These are phyloP conservation scores for Coryphaenoides rupestris DNA, from an alignment of 2,113 vertebrate genomes.

Conservation along the genomic window DNA sequence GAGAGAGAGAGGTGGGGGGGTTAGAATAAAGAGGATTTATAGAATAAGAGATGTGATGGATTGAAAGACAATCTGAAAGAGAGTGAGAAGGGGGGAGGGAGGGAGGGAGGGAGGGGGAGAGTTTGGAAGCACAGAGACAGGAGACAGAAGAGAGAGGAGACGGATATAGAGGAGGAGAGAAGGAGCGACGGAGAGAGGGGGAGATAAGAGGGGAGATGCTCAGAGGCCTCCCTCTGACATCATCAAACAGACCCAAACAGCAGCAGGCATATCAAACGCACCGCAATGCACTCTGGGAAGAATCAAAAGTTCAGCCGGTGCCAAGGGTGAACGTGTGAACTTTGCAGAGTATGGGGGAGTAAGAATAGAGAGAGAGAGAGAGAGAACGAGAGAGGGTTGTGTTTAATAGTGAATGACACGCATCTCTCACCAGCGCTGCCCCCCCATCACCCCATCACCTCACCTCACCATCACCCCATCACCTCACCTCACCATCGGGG, in stretches of 20 bases:
- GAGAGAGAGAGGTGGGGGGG: neutral
- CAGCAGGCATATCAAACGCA: conserved; percentile 19
- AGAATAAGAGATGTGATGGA: neutral
- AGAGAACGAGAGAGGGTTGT: neutral
- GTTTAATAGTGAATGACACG: conserved; percentile 17
- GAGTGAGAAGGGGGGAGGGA: too few species aligned
- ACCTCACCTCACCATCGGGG: too few species aligned
- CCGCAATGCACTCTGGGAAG: conserved; percentile 33
- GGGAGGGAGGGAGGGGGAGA: neutral
- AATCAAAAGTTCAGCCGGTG: conserved; percentile 20
- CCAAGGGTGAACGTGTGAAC: conserved; percentile 28
- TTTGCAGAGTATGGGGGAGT: conserved; percentile 12
- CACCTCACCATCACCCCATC: too few species aligned
- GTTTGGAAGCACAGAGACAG: neutral
- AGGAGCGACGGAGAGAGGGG: neutral
- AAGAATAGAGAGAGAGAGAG: neutral
- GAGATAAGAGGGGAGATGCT: neutral
- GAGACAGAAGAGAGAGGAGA: neutral
- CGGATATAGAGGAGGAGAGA: neutral
- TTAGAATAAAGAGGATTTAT: neutral
- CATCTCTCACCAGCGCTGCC: neutral
- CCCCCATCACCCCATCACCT: too few species aligned
- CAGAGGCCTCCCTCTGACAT: conserved; percentile 31
- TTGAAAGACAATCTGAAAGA: neutral
- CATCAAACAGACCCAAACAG: conserved; percentile 19